Percentiles rank a stretch among this genome's conserved stretches.
Conservation (phyloP, 2,797 vertebrate genomes). For the Lepidocolaptes lacrymiger region DNA sequence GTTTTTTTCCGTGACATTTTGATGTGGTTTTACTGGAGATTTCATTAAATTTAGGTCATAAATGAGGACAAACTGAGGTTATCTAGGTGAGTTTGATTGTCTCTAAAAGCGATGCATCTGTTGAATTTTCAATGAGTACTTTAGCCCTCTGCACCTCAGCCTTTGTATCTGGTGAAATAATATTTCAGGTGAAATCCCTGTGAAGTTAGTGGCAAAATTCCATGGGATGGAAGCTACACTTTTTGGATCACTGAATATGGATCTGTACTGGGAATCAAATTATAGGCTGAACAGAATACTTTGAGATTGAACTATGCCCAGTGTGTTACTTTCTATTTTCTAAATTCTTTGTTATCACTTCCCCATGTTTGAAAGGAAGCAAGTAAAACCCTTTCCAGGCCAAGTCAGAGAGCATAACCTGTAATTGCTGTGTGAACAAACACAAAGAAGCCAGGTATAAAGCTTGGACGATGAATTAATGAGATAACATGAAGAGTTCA, state of each 20-base stretch:
- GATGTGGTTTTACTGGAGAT: neutral
- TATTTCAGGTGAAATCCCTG: neutral
- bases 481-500: neutral
- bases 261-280: neutral
- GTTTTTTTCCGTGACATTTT: neutral
- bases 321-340: neutral
- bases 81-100: neutral
- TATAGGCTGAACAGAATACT: neutral
- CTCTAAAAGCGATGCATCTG: neutral
- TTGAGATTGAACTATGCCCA: neutral
- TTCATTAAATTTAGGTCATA: neutral
- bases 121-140: constrained; percentile 16
- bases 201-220: constrained; percentile 12
- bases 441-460: neutral
- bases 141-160: neutral
- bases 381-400: constrained; percentile 8
- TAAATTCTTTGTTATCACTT: accelerated
- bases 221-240: neutral
- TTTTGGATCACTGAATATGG: neutral
- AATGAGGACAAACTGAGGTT: neutral
- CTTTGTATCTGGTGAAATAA: neutral
- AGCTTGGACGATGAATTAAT: neutral
- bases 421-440: neutral
- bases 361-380: neutral
- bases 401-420: constrained; percentile 11